Base-by-base conservation (phyloP, 2,888 invertebrate species). In the Lutraria lutraria region DNA sequence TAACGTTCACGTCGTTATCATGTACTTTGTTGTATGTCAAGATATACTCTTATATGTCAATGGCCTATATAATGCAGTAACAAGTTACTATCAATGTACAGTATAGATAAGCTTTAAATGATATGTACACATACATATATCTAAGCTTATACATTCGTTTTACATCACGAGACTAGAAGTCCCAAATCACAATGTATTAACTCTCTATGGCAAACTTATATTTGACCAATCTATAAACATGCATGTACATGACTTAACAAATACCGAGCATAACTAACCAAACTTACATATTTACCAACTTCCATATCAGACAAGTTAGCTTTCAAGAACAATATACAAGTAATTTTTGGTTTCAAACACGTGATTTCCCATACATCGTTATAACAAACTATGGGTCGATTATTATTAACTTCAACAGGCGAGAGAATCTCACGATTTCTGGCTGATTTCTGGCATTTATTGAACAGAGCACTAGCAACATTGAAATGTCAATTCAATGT, bases 1-100 rank as follows among this genome's bases (percentile, higher is more conserved):
- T 68, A 68, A 68, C 25, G n/a, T 25, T 68, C 25, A 68, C 25
- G 63, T n/a, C 25, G 60, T 68, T 68, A 68, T 68, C 63, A 25
- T 25, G 76, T 76, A 76, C 76, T 34, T 76, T 34, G 16, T 76
- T 34, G 29, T 76, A 34, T 76, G 76, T 76, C 76, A 76, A 34
- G 76, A 76, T 34, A 76, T 19, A 1, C 76, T 31, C 13, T 31
- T 16, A 31, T 76, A 31, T 76, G 76, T 34, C 76, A 76, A 8
- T 76, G 76, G 31, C 76, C 76, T 76, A 76, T 68, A 76, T 76
- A 31, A 76, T 16, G 34, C 31, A 72, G n/a, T 25, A 13, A 72
- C 29, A 72, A 25, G 19, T 76, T 34, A 76, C 31, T 76, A 76
- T 76, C 76, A 25, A 31, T 16, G 16, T 31, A 34, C 8, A 31